Percentiles rank a stretch among this genome's conserved stretches.
phyloP scores from a whole-genome alignment of 2,797 vertebrate genomes.

The Perodicticus potto region DNA sequence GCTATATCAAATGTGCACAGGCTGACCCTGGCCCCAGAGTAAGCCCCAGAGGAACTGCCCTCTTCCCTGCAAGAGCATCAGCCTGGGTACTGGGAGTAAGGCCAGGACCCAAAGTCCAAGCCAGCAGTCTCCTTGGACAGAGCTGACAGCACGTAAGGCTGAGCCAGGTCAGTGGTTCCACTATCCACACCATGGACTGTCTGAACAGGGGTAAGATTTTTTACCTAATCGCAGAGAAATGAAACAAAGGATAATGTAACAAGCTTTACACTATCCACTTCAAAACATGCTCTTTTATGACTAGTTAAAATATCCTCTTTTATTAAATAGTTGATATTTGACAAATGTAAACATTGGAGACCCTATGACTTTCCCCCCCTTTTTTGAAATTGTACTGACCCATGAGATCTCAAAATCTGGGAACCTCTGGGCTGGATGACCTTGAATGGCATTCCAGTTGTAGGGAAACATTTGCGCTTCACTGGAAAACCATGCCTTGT shows the following conservation, averaged over 20 bases:
- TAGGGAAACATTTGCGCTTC: not conserved
- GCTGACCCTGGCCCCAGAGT: not conserved
- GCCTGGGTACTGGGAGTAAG: not conserved
- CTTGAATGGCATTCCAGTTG: not conserved
- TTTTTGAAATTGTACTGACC: not conserved
- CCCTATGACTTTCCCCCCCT: not conserved
- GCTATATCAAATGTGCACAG: too few species aligned
- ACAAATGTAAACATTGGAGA: not conserved
- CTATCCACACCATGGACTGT: not conserved
- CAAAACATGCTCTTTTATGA: not conserved
- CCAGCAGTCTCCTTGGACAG: not conserved
- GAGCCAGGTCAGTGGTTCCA: not conserved
- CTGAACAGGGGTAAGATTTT: not conserved
- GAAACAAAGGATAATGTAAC: not conserved
- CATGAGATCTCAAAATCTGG: not conserved
- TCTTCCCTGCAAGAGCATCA: not conserved
- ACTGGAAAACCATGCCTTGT: not conserved
- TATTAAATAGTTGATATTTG: not conserved
- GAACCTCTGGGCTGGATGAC: not conserved
- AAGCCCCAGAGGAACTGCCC: fast-evolving
- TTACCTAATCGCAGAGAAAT: not conserved
- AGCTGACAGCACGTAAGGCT: not conserved
- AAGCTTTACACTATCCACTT: not conserved
- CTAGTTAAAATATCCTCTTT: not conserved
- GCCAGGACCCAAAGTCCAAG: not conserved